Evolutionary conservation across 2,888 invertebrate species (phyloP), one percentile per base, ranked within the genome.

Genomic region (Salticus scenicus): DNA sequence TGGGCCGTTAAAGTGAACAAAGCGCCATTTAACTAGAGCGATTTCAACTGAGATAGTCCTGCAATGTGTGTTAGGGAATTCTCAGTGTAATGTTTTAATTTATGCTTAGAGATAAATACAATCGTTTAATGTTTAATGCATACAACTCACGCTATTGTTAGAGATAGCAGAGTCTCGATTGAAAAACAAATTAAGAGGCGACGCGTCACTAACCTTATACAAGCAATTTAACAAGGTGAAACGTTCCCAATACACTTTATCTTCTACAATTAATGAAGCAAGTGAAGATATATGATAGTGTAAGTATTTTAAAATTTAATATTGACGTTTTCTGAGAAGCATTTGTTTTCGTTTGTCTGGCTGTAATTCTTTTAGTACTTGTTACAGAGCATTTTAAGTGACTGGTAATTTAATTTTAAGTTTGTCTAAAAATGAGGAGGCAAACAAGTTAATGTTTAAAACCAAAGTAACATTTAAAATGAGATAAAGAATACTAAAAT

Each of bases 91-190:
- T 57, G 24, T 24, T 57, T 57, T 57, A 57, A 57, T 57, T 57
- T 57, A 57, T 57, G 57, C 57, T 17, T 5, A 5, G 57, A 20
- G 57, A 57, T 24, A 57, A 57, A 1, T 57, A 5, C 57, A 57
- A 57, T 57, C 24, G 57, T 20, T 57, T 57, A 57, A 57, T 57
- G 57, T 57, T 57, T 57, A 57, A 57, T 57, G 57, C 57, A 57
- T 57, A 7, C 24, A n/a, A 8, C 47, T 37, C 12, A 24, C 24
- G 57, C 24, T 24, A 24, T 24, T n/a, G 57, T 24, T 7, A 24
- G 24, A 24, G 4, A 57, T 24, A 57, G 20, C 5, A n/a, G 17
- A 57, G 57, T 24, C 1, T 47, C 17, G 20, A 57, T n/a, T 17
- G 20, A 57, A 57, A 57, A 57, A 57, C 20, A 57, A 24, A 57